Base-by-base conservation (phyloP, 2,797 vertebrate species). In the Anabas testudineus region DNA sequence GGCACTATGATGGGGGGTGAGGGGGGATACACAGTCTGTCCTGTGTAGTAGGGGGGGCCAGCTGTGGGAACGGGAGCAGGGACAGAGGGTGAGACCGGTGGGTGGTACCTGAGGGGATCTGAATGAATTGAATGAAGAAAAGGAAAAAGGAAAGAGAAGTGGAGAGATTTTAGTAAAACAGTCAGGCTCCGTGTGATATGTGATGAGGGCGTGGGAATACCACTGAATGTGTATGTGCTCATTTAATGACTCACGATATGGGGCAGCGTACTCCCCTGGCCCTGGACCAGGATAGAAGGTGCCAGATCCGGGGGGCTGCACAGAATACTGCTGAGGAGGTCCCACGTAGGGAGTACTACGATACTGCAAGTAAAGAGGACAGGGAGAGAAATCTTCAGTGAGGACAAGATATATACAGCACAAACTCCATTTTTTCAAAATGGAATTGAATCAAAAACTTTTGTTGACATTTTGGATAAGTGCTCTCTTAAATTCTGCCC, bases 1-100 rank as follows among this genome's bases (percentile, higher is more conserved):
- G 98, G 97, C 97, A 99, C 97, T 93, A 99, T 97, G 94, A 99
- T 97, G 81, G 97, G 96, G 53, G 98, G 94, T 58, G 95, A 94
- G 45, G 94, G 95, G 89, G 94, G 94, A 92, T 97, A 99, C 82
- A 99, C 96, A 18, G 96, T 92, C 94, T 98, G 97, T 83, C 95
- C 95, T n/a, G 95, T 87, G 84, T 97, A 99, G 91, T 96, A 99
- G 21, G 95, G 93, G 1, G 96, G 91, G 62, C 97, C 96, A 93
- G 93, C 94, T 89, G 92, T 83, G 81, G 88, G 86, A 51, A 93
- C 87, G 37, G 88, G 87, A 34, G 90, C 85, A 34, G 89, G 84
- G 48, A 92, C 84, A 66, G 87, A 90, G 60, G 89, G 92, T 67
- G 88, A 91, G 64, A 92, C 90, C 64, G 90, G 85, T 60, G 89